Percentiles rank a stretch among this genome's conserved stretches.
Evolutionary conservation across 2,113 vertebrate species (phyloP).

Genomic region (Microtus montanus): DNA sequence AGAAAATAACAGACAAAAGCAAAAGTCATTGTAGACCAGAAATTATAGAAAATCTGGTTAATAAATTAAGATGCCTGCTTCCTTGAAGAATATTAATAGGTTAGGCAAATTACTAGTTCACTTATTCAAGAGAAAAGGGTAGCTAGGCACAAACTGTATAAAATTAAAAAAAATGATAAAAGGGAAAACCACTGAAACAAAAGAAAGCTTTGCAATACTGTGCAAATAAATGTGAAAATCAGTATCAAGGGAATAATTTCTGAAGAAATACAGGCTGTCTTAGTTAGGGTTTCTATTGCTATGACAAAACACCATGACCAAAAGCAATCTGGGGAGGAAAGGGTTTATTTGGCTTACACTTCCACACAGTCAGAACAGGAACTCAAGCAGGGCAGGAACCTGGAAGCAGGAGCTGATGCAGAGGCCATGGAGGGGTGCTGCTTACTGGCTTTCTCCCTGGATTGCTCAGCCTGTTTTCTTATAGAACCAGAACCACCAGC

Average conservation of each 20-base stretch:
- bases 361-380: not conserved
- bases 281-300: not conserved
- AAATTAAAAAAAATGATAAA: not conserved
- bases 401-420: not conserved
- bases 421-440: not conserved
- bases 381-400: not conserved
- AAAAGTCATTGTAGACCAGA: not conserved
- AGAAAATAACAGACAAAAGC: not conserved
- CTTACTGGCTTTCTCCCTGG: not conserved
- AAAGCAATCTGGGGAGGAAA: not conserved
- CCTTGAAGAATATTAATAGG: not conserved
- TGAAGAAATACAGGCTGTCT: not conserved
- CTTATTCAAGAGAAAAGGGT: not conserved
- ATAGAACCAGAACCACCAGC: not conserved
- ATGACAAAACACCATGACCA: not conserved
- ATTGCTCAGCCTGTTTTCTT: not conserved
- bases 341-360: not conserved
- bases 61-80: not conserved
- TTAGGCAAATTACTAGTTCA: not conserved
- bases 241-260: not conserved
- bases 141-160: not conserved
- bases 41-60: not conserved
- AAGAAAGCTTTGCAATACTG: not conserved
- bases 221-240: slow-evolving; percentile 34
- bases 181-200: not conserved